Conservation (phyloP, 2,797 vertebrate species). For the Premnoplex brunnescens region DNA sequence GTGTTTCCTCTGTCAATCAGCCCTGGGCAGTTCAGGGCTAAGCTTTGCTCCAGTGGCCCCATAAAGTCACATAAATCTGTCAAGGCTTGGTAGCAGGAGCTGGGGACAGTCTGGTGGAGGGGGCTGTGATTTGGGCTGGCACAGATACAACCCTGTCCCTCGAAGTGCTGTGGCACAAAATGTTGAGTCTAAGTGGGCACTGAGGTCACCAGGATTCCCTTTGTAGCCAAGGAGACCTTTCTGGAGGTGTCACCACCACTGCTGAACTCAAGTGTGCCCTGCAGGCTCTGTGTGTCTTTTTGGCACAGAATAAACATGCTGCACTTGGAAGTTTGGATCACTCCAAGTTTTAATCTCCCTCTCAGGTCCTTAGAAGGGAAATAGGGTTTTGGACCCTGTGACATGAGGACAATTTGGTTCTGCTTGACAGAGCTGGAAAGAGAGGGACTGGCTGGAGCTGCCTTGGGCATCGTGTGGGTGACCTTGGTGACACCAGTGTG, state of each 20-base stretch:
- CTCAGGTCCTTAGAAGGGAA: background rate
- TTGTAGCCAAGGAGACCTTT: background rate
- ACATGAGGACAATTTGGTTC: background rate
- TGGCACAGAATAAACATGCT: background rate
- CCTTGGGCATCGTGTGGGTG: background rate
- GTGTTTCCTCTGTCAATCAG: background rate
- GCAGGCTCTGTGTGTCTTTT: background rate
- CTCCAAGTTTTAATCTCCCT: background rate
- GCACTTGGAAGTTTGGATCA: background rate
- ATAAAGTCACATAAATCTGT: background rate
- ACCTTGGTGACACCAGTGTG: background rate
- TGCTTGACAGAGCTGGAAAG: background rate
- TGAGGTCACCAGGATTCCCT: background rate
- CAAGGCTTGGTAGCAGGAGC: background rate
- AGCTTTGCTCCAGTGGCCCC: background rate
- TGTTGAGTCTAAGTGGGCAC: background rate
- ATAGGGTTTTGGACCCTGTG: background rate
- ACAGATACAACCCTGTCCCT: fast-evolving
- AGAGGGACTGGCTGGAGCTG: background rate
- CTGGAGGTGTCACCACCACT: background rate
- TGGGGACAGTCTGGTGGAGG: background rate
- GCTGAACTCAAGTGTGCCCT: background rate
- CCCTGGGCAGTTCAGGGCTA: background rate
- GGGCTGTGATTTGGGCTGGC: background rate
- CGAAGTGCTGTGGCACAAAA: background rate